Conservation (phyloP, 35 echinoderm and acorn worm species). For the Patiria miniata region DNA sequence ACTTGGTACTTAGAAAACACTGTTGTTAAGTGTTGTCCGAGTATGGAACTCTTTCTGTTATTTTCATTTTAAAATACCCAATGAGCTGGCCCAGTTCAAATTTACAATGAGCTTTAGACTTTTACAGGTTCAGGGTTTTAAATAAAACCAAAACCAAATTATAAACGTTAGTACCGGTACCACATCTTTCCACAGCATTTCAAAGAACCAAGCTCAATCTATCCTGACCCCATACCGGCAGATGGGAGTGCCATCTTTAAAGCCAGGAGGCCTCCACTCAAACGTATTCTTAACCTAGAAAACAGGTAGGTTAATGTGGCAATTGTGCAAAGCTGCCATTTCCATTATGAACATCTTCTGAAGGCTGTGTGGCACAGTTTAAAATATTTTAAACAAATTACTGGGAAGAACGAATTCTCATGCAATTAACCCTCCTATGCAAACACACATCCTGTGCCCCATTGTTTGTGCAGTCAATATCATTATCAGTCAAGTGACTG, state of each 20-base stretch:
- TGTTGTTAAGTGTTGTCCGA: too few relatives aligned
- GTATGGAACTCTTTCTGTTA: too few relatives aligned
- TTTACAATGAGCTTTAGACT: too few relatives aligned
- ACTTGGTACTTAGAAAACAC: too few relatives aligned
- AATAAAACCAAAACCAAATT: too few relatives aligned
- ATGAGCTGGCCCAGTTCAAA: too few relatives aligned
- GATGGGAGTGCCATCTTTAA: conserved; percentile 13
- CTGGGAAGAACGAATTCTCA: neutral
- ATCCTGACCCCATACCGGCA: neutral
- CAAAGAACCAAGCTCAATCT: neutral
- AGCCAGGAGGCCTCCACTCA: conserved; percentile 12
- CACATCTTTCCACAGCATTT: neutral
- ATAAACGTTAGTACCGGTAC: neutral
- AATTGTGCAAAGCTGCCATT: neutral
- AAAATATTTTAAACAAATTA: neutral
- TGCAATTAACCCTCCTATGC: neutral
- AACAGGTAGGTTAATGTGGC: neutral
- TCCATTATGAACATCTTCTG: neutral
- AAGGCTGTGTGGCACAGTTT: neutral
- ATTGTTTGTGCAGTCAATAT: neutral
- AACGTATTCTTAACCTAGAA: neutral
- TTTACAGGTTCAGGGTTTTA: too few relatives aligned
- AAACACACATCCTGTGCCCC: neutral
- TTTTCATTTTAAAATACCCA: too few relatives aligned
- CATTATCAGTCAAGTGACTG: neutral